Evolutionary conservation across 2,113 vertebrate species (phyloP).

Genomic region (Grus americana): DNA sequence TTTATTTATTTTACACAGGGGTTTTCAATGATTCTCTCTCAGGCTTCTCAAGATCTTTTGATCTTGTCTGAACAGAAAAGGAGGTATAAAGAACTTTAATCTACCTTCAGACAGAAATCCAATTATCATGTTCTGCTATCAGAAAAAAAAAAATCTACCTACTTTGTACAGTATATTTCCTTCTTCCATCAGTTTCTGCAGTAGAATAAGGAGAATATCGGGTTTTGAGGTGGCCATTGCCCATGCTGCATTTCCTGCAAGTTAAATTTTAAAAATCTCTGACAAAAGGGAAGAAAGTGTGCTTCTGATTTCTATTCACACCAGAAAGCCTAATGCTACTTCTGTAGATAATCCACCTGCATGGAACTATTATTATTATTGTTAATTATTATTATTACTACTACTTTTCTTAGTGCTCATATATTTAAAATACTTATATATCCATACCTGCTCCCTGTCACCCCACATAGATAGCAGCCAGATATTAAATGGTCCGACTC

Average conservation of each 20-base stretch:
- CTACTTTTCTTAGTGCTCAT: not conserved
- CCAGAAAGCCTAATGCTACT: not conserved
- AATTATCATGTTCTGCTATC: not conserved
- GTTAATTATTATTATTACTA: too few species aligned
- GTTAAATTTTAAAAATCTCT: slow-evolving; percentile 35
- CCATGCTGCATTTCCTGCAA: slow-evolving; percentile 96
- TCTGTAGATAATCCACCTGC: not conserved
- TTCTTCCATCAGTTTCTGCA: slow-evolving; percentile 99
- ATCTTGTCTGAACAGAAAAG: not conserved
- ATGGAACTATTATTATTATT: not conserved
- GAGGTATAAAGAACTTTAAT: not conserved
- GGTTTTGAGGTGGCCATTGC: slow-evolving; percentile 99
- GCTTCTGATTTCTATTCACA: not conserved
- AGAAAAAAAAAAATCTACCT: slow-evolving; percentile 35
- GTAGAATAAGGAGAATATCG: slow-evolving; percentile 96
- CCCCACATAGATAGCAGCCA: not conserved
- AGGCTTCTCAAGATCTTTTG: not conserved
- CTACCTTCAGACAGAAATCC: not conserved
- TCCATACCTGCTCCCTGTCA: not conserved
- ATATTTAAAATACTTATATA: not conserved
- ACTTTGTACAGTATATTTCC: slow-evolving; percentile 97
- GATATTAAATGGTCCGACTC: not conserved
- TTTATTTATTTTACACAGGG: not conserved
- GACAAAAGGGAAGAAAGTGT: not conserved
- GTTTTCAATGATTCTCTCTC: not conserved